Evolutionary conservation across 2,888 invertebrate genomes (phyloP), one percentile per base, ranked within the genome.

Genomic region (Nematopogon swammerdamellus): DNA sequence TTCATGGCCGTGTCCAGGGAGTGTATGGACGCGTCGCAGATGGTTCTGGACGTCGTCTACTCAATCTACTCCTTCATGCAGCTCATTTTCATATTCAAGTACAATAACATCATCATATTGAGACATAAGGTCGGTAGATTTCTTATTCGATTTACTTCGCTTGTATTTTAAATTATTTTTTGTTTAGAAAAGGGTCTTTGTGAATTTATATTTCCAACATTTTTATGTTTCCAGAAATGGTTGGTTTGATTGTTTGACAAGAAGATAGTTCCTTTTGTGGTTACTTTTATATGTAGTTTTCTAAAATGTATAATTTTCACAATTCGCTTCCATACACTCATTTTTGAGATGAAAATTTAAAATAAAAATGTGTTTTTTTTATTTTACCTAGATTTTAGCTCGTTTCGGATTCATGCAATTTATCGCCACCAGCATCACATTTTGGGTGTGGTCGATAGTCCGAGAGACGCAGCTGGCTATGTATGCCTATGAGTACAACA

Each of bases 81-180:
- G 58, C 77, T 92, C 1, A 91, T 87, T 67, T 90, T 92, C 63
- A 85, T 91, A 55, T 91, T 91, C 65, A 89, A 91, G 65, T 91
- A 89, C 65, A 88, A 90, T 3, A 91, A 91, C 67, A 90, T 91
- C 67, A 85, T 80, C 17, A 72, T 82, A 50, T 59, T 80, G 47
- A 36, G 11, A 14, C 36, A 14, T 3, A 36, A 36, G 36, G 36
- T 36, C n/a, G n/a, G n/a, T n/a, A n/a, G n/a, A n/a, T n/a, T n/a
- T n/a, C n/a, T n/a, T n/a, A n/a, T n/a, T n/a, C n/a, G n/a, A n/a
- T n/a, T n/a, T n/a, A n/a, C n/a, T n/a, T n/a, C n/a, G n/a, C n/a
- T n/a, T n/a, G n/a, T n/a, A n/a, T n/a, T n/a, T n/a, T n/a, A n/a
- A n/a, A n/a, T n/a, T n/a, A n/a, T n/a, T n/a, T n/a, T n/a, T n/a